phyloP scores from a whole-genome alignment of 2,797 vertebrate genomes.

The Hydrolagus colliei region DNA sequence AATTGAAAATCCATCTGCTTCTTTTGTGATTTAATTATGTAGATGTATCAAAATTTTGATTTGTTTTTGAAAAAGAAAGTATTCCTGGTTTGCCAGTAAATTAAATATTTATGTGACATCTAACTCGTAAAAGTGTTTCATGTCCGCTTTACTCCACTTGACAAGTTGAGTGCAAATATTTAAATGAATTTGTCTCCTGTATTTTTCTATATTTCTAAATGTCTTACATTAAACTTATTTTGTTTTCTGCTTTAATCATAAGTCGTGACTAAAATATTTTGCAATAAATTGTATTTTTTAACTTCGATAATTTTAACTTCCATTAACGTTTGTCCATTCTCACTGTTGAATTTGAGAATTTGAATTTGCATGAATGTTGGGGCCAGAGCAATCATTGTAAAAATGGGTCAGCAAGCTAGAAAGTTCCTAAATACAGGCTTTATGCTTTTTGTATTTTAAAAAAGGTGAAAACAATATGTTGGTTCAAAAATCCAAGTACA shows the following conservation, averaged over 20 bases:
- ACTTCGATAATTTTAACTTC: no score
- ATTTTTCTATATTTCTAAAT: background rate
- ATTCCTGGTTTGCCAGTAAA: no score
- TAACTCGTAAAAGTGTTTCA: no score
- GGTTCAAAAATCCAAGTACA: no score
- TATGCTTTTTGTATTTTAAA: no score
- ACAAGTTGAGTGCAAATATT: background rate
- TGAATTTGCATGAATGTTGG: no score
- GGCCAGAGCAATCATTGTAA: no score
- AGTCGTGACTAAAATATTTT: background rate
- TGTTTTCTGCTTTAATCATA: background rate
- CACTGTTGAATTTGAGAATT: no score
- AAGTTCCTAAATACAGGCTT: no score
- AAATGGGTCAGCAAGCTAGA: no score
- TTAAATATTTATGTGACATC: no score
- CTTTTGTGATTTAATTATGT: background rate
- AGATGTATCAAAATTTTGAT: background rate
- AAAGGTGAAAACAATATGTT: no score
- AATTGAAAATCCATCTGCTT: background rate
- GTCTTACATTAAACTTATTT: background rate
- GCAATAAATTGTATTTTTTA: slow-evolving; percentile 6
- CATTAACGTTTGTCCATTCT: background rate
- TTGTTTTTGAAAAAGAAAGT: background rate
- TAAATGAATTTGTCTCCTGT: background rate
- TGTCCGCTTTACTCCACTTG: background rate